Percentiles rank a stretch among this genome's conserved stretches.
These are phyloP conservation scores for Drosophila lutescens DNA, from an alignment of 2,888 invertebrate species.

Conservation along the genomic window DNA sequence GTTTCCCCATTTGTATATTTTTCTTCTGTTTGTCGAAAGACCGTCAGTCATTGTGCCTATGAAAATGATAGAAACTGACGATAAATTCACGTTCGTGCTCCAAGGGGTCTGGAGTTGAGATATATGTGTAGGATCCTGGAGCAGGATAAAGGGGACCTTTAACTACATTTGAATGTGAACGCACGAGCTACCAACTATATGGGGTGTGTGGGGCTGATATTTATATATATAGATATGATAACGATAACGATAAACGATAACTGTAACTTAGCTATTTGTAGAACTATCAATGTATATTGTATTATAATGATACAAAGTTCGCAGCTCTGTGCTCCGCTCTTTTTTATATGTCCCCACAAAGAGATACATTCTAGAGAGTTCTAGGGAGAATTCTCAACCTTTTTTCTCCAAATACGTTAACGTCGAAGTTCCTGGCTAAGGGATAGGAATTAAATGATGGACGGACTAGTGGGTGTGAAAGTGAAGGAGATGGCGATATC, in stretches of 20 bases:
- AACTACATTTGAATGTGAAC: constrained; percentile 24
- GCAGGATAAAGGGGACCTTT: neutral
- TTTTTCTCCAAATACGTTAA: neutral
- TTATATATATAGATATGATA: constrained; percentile 55
- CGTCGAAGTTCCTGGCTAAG: neutral
- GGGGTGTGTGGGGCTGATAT: constrained; percentile 28
- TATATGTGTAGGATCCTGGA: neutral
- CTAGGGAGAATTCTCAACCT: neutral
- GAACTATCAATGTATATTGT: constrained; percentile 52
- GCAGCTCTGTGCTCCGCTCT: constrained; percentile 13
- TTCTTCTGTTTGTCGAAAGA: constrained; percentile 25
- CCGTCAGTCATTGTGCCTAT: constrained; percentile 75
- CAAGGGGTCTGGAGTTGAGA: constrained; percentile 1
- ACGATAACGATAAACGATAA: constrained; percentile 37
- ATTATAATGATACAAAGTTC: constrained; percentile 34
- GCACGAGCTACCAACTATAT: constrained; percentile 21
- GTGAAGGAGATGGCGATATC: constrained; percentile 21
- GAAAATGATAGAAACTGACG: constrained; percentile 55
- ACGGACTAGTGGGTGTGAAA: constrained; percentile 22
- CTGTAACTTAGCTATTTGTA: constrained; percentile 53
- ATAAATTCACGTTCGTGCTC: constrained; percentile 45
- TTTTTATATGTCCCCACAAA: neutral
- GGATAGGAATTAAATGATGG: neutral
- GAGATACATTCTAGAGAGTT: neutral
- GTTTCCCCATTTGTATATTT: constrained; percentile 6